Evolutionary conservation across 2,888 invertebrate genomes (phyloP).

Genomic region (Dorcus parallelipipedus): DNA sequence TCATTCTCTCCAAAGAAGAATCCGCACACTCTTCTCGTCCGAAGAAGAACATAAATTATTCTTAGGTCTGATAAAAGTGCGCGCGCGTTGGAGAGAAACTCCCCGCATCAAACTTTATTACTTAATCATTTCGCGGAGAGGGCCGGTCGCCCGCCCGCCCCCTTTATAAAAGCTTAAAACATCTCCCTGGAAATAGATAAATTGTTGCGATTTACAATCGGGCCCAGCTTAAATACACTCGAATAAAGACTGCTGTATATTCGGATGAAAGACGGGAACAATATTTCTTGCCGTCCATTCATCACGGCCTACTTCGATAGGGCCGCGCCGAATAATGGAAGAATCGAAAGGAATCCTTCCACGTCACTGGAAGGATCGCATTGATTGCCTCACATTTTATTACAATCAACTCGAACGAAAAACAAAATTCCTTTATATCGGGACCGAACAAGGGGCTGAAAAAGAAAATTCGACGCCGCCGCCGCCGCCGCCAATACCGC

Average conservation of each 20-base stretch:
- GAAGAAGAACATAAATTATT: no score
- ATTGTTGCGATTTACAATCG: no score
- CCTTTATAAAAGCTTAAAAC: background rate
- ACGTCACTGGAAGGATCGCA: slow-evolving; percentile 27
- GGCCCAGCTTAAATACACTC: slow-evolving; percentile 8
- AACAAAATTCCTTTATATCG: slow-evolving; percentile 9
- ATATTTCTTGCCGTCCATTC: slow-evolving; percentile 31
- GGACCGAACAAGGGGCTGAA: slow-evolving; percentile 3
- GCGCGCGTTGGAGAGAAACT: no score
- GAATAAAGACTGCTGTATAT: slow-evolving; percentile 7
- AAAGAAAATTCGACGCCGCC: no score
- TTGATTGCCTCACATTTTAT: slow-evolving; percentile 26
- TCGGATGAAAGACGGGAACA: slow-evolving; percentile 26
- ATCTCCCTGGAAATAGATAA: no score
- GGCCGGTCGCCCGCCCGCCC: slow-evolving; percentile 3
- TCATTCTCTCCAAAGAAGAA: no score
- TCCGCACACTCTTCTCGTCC: no score
- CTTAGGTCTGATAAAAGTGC: no score
- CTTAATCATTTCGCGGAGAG: background rate
- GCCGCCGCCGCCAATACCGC: no score
- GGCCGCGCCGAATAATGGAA: slow-evolving; percentile 27
- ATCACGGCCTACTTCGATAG: slow-evolving; percentile 28
- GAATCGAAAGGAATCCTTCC: slow-evolving; percentile 22
- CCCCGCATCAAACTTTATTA: no score
- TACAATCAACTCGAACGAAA: slow-evolving; percentile 15